Evolutionary conservation across 2,888 invertebrate genomes (phyloP).

Genomic region (Aleiodes leptofemur): DNA sequence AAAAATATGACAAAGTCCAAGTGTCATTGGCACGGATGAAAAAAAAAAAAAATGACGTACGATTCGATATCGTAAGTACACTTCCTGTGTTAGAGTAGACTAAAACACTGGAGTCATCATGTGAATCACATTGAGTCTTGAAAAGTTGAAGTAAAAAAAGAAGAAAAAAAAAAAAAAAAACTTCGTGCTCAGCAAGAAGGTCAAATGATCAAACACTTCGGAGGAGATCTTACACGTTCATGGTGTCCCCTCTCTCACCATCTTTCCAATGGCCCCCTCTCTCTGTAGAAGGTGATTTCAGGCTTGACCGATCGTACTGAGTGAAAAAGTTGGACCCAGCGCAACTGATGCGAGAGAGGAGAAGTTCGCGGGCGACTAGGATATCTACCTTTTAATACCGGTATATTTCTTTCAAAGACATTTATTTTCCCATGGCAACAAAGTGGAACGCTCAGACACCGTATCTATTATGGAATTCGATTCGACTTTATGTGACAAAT

Average conservation of each 20-base stretch:
- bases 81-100: constrained; percentile 45
- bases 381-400: constrained; percentile 26
- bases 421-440: constrained; percentile 47
- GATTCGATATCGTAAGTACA: constrained; percentile 48
- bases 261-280: constrained; percentile 9
- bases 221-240: constrained; percentile 9
- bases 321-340: constrained; percentile 41
- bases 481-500: constrained; percentile 13
- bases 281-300: constrained; percentile 44
- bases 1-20: constrained; percentile 15
- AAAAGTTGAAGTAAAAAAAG: constrained; percentile 5
- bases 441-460: constrained; percentile 24
- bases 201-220: constrained; percentile 1
- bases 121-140: constrained; percentile 47
- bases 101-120: constrained; percentile 48
- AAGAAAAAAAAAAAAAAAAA: background rate
- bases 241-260: background rate
- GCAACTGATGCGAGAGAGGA: constrained; percentile 36
- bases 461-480: no score
- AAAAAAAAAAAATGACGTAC: constrained; percentile 36
- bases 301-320: constrained; percentile 43
- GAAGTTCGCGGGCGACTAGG: constrained; percentile 24
- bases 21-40: constrained; percentile 27
- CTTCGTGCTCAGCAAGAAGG: constrained; percentile 7
- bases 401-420: constrained; percentile 14